Evolutionary conservation across 2,888 invertebrate species (phyloP).

Genomic region (Molanna angustata): DNA sequence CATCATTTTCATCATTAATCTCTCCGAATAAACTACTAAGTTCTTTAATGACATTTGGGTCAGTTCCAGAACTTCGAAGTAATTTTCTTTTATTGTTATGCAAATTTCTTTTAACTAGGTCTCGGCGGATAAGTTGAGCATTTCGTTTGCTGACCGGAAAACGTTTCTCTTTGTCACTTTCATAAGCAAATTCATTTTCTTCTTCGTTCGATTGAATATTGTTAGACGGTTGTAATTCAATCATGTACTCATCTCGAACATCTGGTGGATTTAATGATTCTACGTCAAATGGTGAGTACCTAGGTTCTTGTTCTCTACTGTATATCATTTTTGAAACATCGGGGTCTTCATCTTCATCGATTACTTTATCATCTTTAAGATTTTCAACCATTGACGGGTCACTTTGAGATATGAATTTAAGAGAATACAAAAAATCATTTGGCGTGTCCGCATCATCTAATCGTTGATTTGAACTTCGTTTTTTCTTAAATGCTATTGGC

Average conservation of each 20-base stretch:
- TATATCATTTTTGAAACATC: conserved; percentile 27
- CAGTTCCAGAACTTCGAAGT: conserved; percentile 53
- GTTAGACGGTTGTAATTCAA: conserved; percentile 52
- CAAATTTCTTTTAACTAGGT: conserved; percentile 37
- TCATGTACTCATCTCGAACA: conserved; percentile 32
- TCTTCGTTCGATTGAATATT: conserved; percentile 40
- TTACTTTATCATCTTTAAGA: conserved; percentile 28
- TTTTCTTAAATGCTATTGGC: conserved; percentile 52
- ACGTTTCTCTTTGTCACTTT: conserved; percentile 52
- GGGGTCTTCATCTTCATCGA: conserved; percentile 29
- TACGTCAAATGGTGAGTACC: conserved; percentile 20
- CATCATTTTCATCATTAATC: conserved; percentile 36
- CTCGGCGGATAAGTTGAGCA: conserved; percentile 10
- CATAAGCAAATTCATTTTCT: conserved; percentile 45
- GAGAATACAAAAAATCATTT: conserved; percentile 29
- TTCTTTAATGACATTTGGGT: conserved; percentile 68
- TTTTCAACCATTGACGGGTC: conserved; percentile 30
- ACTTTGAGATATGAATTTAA: conserved; percentile 28
- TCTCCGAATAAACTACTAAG: conserved; percentile 65
- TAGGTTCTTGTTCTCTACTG: conserved; percentile 18
- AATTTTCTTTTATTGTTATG: conserved; percentile 34
- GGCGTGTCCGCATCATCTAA: conserved; percentile 24
- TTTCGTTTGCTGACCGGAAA: conserved; percentile 69
- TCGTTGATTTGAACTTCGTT: conserved; percentile 43
- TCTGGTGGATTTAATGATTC: conserved; percentile 17